Conservation (phyloP, 2,797 vertebrate genomes). For the Morus bassanus region DNA sequence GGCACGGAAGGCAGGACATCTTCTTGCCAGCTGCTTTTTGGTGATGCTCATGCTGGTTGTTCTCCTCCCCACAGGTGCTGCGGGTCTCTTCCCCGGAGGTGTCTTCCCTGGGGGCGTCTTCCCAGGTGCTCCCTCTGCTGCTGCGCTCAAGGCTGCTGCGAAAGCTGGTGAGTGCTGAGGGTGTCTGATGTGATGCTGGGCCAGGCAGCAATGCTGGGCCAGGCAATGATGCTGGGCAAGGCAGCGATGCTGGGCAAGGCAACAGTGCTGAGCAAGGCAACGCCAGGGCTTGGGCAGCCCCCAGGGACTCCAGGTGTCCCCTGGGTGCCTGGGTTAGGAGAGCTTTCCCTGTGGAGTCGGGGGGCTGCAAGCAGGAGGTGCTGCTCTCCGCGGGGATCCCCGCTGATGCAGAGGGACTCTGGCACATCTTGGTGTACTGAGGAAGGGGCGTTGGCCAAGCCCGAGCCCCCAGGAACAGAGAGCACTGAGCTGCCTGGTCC, state of each 20-base stretch:
- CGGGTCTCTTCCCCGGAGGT: constrained; percentile 18
- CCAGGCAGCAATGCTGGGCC: background rate
- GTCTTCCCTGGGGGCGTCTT: background rate
- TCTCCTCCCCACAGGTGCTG: constrained; percentile 31
- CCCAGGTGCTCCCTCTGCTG: constrained; percentile 49
- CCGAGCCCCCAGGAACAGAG: background rate
- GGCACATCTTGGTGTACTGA: accelerated
- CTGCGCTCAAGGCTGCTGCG: constrained; percentile 75
- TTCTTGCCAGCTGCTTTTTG: accelerated
- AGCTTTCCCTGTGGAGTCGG: background rate
- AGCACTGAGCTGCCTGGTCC: background rate
- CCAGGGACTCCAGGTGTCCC: background rate
- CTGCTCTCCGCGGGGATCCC: background rate
- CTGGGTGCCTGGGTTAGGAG: background rate
- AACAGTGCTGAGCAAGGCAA: background rate
- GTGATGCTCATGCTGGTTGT: background rate
- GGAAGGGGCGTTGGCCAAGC: background rate
- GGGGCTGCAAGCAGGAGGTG: background rate
- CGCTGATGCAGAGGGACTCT: accelerated
- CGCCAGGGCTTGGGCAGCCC: accelerated
- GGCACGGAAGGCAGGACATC: background rate
- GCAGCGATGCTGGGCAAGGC: background rate
- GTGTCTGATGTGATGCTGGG: accelerated
- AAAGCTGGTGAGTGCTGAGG: constrained; percentile 73
- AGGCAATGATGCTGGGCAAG: background rate